Base-by-base conservation (phyloP, 2,888 invertebrate genomes). In the Oasisia sp. region DNA sequence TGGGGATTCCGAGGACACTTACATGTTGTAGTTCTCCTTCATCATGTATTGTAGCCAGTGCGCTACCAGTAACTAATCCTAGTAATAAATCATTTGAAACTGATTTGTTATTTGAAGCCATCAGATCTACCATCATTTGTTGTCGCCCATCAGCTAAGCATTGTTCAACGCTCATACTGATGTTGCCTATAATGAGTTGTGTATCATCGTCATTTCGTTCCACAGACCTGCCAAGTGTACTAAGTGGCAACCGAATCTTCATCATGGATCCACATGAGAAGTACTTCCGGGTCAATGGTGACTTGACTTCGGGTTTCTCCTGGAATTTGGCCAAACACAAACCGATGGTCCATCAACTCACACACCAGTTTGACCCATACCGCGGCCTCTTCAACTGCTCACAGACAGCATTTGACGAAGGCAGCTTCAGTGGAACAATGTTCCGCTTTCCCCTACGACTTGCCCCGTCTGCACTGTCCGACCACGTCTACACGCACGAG, bases 401-500 rank as follows among this genome's bases (percentile, higher is more conserved):
- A 5, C 89, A 74, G n/a, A 50, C 50, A 50, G 91, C 93, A 4
- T 93, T 95, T 11, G 91, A 93, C 1, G 91, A 92, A 9, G 94
- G 95, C 9, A 92, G 93, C 92, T 95, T 93, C 93, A 89, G 92
- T 12, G 95, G 95, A 44, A 95, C 95, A 14, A 32, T 96, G 89
- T 95, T 96, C 92, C 94, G 95, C 93, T 96, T 96, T 93, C 95
- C 95, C 9, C 93, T 96, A 32, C 94, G 96, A 2, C 92, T 93
- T 38, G 91, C 89, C 11, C 56, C 91, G n/a, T 95, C 95, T n/a
- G 93, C 94, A 8, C 92, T 95, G 12, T 95, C 95, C 32, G 93
- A 50, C 12, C 95, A 93, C 5, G 56, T 94, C 19, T 95, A 95
- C 92, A 91, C 93, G 27, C 90, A 93, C 27, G 92, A 93, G 12